These are phyloP conservation scores for Tipula vernalis DNA, from an alignment of 2,888 invertebrate species.

Conservation along the genomic window DNA sequence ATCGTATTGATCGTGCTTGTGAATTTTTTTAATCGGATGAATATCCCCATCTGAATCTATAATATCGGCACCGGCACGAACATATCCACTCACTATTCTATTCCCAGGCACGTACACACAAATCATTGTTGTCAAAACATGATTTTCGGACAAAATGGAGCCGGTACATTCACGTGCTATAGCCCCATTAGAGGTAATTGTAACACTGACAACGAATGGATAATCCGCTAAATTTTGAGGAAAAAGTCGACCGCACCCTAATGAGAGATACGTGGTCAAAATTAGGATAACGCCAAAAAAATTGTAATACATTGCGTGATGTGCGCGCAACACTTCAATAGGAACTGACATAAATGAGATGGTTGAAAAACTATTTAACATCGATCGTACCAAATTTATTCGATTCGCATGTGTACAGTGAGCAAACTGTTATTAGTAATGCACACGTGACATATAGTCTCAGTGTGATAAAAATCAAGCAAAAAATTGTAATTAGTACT, in stretches of 20 bases:
- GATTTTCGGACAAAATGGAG: not conserved
- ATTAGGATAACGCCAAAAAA: not conserved
- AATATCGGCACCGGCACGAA: not conserved
- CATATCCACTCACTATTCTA: not conserved
- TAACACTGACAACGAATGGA: not conserved
- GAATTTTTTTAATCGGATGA: not conserved
- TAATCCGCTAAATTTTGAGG: not conserved
- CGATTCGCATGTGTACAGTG: not conserved
- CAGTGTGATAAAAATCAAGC: not conserved
- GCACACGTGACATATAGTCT: not conserved
- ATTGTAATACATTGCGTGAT: not conserved
- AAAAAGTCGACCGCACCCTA: not conserved
- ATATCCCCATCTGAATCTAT: not conserved
- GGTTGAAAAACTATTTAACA: not conserved
- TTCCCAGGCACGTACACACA: not conserved
- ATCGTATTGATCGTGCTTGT: not conserved
- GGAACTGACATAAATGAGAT: not conserved
- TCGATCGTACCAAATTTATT: not conserved
- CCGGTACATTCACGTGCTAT: not conserved
- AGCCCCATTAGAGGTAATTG: not conserved
- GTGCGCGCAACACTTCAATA: not conserved
- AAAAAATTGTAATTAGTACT: not conserved
- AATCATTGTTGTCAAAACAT: not conserved
- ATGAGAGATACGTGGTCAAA: not conserved
- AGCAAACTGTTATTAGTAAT: not conserved